Conservation (phyloP, 2,113 vertebrate genomes). For the Sula dactylatra region DNA sequence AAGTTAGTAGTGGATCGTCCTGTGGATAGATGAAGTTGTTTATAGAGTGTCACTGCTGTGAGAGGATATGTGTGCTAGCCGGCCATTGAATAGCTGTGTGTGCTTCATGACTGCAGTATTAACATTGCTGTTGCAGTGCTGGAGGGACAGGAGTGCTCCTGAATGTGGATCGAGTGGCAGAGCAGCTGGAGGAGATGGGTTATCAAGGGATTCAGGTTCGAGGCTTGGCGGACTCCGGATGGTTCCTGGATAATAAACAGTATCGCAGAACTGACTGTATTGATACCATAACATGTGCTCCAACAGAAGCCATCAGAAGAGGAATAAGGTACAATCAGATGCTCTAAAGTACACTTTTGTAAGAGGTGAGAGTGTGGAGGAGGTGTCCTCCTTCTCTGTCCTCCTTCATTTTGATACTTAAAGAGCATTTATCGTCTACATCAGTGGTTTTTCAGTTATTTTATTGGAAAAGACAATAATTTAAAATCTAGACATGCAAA, state of each 20-base stretch:
- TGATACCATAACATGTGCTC: constrained; percentile 86
- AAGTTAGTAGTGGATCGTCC: background rate
- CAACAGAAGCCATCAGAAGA: constrained; percentile 93
- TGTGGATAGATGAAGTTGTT: background rate
- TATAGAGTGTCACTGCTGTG: background rate
- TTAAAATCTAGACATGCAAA: background rate
- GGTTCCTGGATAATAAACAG: constrained; percentile 98
- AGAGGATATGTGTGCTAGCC: too few relatives aligned
- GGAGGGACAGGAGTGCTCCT: constrained; percentile 94
- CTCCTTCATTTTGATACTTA: background rate
- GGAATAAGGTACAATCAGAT: constrained; percentile 85
- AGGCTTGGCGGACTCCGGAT: constrained; percentile 93
- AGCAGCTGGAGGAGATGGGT: constrained; percentile 87
- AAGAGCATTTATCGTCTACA: background rate
- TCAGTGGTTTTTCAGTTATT: background rate
- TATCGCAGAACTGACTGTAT: constrained; percentile 90
- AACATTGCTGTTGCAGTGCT: constrained; percentile 75
- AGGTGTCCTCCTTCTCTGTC: background rate
- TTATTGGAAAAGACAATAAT: background rate
- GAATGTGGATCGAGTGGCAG: constrained; percentile 91
- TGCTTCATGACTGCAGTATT: background rate
- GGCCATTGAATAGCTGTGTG: background rate
- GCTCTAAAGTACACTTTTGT: background rate
- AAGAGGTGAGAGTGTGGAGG: background rate
- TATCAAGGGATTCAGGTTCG: constrained; percentile 89